These are phyloP conservation scores for Bubo scandiacus DNA, from an alignment of 2,113 vertebrate genomes.

Conservation along the genomic window DNA sequence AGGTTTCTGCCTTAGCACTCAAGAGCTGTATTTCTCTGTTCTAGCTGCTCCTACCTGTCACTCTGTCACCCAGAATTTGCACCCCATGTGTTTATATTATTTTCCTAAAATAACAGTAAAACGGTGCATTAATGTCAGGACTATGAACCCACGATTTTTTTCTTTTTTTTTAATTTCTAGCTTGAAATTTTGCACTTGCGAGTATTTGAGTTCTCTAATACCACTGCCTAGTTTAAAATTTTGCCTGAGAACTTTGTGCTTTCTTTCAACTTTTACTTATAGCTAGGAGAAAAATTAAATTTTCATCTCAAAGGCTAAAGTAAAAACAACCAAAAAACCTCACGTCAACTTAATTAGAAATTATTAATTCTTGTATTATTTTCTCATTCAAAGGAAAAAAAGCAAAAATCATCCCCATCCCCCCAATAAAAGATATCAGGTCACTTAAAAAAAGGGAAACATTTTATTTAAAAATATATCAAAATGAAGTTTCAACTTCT, in stretches of 20 bases:
- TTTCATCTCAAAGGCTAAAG: background rate
- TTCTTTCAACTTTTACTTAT: background rate
- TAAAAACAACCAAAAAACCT: background rate
- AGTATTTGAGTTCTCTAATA: background rate
- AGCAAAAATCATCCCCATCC: fast-evolving
- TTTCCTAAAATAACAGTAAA: background rate
- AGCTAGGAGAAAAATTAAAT: background rate
- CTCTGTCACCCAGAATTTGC: background rate
- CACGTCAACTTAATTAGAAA: background rate
- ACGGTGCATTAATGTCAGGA: background rate
- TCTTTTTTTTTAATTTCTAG: background rate
- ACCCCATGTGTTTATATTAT: background rate
- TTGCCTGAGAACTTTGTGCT: background rate
- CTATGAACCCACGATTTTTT: fast-evolving
- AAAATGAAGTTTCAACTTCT: background rate
- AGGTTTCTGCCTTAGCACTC: background rate
- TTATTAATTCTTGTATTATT: background rate
- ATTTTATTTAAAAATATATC: background rate
- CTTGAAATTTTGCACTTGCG: background rate
- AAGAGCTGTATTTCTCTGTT: fast-evolving
- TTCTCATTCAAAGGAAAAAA: background rate
- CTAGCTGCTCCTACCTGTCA: background rate
- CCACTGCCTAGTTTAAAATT: background rate
- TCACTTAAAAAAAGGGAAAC: background rate
- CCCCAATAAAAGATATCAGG: background rate